Percentiles rank a stretch among this genome's conserved stretches.
These are phyloP conservation scores for Pomacea canaliculata DNA, from an alignment of 2,888 invertebrate species.

Conservation along the genomic window DNA sequence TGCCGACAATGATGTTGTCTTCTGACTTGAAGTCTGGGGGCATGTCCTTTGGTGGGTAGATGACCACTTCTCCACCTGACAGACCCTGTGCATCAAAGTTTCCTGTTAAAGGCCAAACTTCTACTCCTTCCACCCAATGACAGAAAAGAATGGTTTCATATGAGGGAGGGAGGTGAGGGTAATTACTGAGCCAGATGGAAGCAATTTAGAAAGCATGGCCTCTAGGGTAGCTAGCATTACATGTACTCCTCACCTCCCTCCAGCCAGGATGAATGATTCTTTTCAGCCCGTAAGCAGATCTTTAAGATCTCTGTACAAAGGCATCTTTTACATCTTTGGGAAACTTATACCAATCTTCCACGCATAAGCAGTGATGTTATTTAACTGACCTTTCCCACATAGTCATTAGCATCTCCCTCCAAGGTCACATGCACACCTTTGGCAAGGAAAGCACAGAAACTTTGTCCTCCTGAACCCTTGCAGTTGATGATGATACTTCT, in stretches of 20 bases:
- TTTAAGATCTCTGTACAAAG: no score
- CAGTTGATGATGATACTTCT: constrained; percentile 77
- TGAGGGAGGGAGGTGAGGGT: background rate
- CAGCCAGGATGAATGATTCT: no score
- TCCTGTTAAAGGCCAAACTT: no score
- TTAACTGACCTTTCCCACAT: constrained; percentile 84
- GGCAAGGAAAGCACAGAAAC: constrained; percentile 96
- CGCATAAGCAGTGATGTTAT: no score
- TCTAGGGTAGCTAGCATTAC: no score
- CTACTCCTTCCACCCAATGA: background rate
- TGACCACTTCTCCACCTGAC: constrained; percentile 93
- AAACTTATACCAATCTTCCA: background rate
- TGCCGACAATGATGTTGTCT: constrained; percentile 96
- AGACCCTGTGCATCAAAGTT: constrained; percentile 76
- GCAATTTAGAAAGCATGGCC: no score
- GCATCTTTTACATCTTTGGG: background rate
- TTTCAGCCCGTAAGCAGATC: no score
- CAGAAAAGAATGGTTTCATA: background rate
- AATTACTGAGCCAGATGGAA: no score
- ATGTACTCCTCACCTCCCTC: no score
- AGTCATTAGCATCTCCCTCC: constrained; percentile 98
- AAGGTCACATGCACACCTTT: constrained; percentile 90
- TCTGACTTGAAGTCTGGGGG: constrained; percentile 85
- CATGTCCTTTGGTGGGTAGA: constrained; percentile 89
- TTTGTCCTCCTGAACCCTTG: constrained; percentile 96